Evolutionary conservation across 2,797 vertebrate species (phyloP).

Genomic region (Setipinna tenuifilis): DNA sequence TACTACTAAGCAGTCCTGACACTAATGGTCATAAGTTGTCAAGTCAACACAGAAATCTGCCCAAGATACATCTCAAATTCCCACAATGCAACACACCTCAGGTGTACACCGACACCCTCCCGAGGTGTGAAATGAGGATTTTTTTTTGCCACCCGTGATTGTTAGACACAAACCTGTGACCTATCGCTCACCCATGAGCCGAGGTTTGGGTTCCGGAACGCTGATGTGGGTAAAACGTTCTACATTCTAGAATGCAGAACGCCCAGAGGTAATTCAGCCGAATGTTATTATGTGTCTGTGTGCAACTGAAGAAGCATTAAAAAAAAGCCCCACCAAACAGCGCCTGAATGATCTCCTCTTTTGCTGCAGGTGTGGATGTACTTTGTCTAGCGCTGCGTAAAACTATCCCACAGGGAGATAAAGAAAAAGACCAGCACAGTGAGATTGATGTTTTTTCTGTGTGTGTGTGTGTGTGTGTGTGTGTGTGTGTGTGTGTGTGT

Average conservation of each 20-base stretch:
- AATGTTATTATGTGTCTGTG: background rate
- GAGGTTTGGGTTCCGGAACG: background rate
- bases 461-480: background rate
- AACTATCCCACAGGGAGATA: background rate
- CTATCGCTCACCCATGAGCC: background rate
- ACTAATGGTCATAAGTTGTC: too few relatives aligned
- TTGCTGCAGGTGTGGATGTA: background rate
- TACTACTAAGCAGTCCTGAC: background rate
- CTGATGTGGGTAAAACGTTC: background rate
- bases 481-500: constrained; percentile 3
- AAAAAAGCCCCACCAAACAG: background rate
- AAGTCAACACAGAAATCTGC: background rate
- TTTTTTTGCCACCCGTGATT: background rate
- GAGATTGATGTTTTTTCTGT: background rate
- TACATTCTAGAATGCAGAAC: background rate
- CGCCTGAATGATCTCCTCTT: background rate
- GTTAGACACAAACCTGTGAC: background rate
- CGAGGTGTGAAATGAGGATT: too few relatives aligned
- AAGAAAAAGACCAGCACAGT: background rate
- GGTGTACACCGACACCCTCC: too few relatives aligned
- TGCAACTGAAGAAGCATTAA: background rate
- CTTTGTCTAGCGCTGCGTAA: background rate
- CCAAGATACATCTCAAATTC: background rate
- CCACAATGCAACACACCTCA: background rate
- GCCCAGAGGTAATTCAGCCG: background rate